Evolutionary conservation across 2,797 vertebrate species (phyloP).

Genomic region (Sebastes minor): DNA sequence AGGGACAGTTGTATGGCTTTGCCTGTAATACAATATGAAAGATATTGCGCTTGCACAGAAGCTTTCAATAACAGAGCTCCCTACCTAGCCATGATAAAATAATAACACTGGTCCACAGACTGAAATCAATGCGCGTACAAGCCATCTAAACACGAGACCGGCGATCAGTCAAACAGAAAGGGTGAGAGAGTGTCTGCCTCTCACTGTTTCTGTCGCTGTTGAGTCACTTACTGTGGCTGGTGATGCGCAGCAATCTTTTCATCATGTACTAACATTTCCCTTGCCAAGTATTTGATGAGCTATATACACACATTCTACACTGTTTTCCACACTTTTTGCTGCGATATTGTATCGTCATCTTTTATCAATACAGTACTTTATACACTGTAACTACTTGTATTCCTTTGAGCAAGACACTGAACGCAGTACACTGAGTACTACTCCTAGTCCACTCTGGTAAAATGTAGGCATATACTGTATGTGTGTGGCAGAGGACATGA

Average conservation of each 20-base stretch:
- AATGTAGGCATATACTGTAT: neutral
- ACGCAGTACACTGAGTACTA: neutral
- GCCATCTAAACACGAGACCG: slow-evolving; percentile 35
- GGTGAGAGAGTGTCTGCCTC: slow-evolving; percentile 5
- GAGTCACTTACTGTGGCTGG: slow-evolving; percentile 22
- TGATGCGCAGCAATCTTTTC: slow-evolving; percentile 32
- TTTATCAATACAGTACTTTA: neutral
- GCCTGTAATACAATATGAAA: slow-evolving; percentile 73
- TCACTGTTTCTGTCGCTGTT: neutral
- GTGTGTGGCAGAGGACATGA: neutral
- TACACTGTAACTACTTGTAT: neutral
- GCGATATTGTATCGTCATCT: neutral
- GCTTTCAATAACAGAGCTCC: slow-evolving; percentile 68
- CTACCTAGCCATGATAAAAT: slow-evolving; percentile 64
- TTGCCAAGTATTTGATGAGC: slow-evolving; percentile 1
- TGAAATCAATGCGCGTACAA: slow-evolving; percentile 52
- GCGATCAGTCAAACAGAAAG: slow-evolving; percentile 45
- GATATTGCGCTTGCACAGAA: slow-evolving; percentile 55
- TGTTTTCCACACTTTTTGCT: neutral
- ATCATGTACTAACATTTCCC: slow-evolving; percentile 27
- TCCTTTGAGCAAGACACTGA: neutral
- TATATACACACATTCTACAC: neutral
- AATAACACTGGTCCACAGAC: slow-evolving; percentile 54
- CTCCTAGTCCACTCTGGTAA: neutral
- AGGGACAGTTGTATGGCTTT: slow-evolving; percentile 53